Conservation (phyloP, 2,888 invertebrate genomes). For the Athetis lepigone region DNA sequence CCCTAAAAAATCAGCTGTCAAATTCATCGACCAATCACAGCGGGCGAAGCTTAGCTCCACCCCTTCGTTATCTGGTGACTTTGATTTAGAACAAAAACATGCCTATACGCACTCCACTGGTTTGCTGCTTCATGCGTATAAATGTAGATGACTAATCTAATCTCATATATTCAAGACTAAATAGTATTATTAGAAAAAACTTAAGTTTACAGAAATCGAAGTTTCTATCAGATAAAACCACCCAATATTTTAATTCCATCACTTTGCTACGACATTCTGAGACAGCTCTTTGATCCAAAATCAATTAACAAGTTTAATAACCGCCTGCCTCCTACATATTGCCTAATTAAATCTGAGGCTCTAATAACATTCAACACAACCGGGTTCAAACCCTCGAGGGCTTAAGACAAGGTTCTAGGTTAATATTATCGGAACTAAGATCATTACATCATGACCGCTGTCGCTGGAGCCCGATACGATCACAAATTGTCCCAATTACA, state of each 20-base stretch:
- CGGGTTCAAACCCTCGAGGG: conserved; percentile 26
- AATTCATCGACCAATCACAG: too few relatives aligned
- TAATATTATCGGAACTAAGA: conserved; percentile 32
- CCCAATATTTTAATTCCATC: conserved; percentile 6
- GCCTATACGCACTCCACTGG: too few relatives aligned
- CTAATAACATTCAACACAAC: conserved; percentile 13
- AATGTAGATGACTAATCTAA: neutral
- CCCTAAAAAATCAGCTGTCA: too few relatives aligned
- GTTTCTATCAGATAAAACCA: neutral
- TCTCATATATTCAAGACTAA: neutral
- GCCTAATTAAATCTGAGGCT: conserved; percentile 18
- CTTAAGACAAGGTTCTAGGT: conserved; percentile 20
- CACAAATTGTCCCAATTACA: conserved; percentile 65
- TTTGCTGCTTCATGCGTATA: too few relatives aligned
- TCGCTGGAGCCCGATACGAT: conserved; percentile 58
- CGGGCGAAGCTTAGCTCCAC: too few relatives aligned
- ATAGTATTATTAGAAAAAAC: neutral
- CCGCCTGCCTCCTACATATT: conserved; percentile 8
- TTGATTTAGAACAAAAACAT: too few relatives aligned
- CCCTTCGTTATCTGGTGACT: too few relatives aligned
- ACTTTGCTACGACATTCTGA: neutral
- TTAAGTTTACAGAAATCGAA: conserved; percentile 4
- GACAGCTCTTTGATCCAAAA: conserved; percentile 8
- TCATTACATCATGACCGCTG: conserved; percentile 32
- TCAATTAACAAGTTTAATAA: conserved; percentile 40